phyloP scores from a whole-genome alignment of 2,888 invertebrate genomes.

The Agriopis marginaria region DNA sequence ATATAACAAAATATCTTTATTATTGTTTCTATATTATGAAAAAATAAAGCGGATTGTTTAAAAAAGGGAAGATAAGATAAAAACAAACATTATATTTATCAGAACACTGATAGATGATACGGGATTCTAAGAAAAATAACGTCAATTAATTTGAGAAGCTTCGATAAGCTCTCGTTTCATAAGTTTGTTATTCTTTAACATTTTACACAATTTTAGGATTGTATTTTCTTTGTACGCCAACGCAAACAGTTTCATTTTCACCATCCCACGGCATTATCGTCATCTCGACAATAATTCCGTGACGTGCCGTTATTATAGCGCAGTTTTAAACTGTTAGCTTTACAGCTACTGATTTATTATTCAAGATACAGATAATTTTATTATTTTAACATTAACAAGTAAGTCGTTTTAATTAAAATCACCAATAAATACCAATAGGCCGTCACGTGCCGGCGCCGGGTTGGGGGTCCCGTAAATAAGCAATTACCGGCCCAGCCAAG shows the following conservation, averaged over 20 bases:
- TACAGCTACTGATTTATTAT: background rate
- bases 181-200: background rate
- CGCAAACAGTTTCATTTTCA: background rate
- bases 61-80: constrained; percentile 10
- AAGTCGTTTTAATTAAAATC: constrained; percentile 52
- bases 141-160: constrained; percentile 9
- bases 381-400: constrained; percentile 13
- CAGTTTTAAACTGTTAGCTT: background rate
- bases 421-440: constrained; percentile 51
- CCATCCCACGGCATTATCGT: background rate
- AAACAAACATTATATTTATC: constrained; percentile 8
- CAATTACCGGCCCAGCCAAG: constrained; percentile 67
- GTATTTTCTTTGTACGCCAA: constrained; percentile 10
- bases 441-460: constrained; percentile 48
- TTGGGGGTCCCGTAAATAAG: constrained; percentile 63
- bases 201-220: constrained; percentile 1
- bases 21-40: background rate
- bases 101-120: constrained; percentile 1
- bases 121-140: constrained; percentile 7
- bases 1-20: too few species aligned
- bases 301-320: background rate
- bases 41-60: background rate
- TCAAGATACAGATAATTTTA: background rate
- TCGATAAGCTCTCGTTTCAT: constrained; percentile 13
- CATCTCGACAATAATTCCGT: too few species aligned